Evolutionary conservation across 2,113 vertebrate species (phyloP), one percentile per base, ranked within the genome.

Genomic region (Monopterus albus): DNA sequence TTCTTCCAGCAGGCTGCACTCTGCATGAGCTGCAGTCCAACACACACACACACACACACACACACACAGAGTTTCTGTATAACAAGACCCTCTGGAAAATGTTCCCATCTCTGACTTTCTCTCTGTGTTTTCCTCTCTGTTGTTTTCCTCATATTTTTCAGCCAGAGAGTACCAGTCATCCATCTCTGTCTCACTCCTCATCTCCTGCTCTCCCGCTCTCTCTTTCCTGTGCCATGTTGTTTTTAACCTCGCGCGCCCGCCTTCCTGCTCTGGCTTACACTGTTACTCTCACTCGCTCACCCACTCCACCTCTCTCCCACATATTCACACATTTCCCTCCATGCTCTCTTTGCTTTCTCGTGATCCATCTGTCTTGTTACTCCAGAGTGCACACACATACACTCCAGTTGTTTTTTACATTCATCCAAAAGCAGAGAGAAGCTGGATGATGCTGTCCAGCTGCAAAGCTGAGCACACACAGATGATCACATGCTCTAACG

Each of bases 81-180:
- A 76, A 46, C 35, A 21, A 43, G 53, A 38, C 60, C 50, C 60
- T 52, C 14, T 52, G 67, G 51, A 53, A 51, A 25, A 38, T 18
- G 23, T 71, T 55, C 58, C 56, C 51, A 13, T 50, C 45, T 61
- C 42, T 9, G 5, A 40, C 59, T 42, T 42, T 10, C 18, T 38
- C 2, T 45, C 38, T 35, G 11, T 65, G 35, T 64, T 45, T 69
- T 49, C 25, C 15, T 56, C 43, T 72, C 45, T 68, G 36, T 67
- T 79, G 35, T 68, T 83, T 79, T 79, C 57, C 68, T 83, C 66
- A 72, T 60, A 50, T 73, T 69, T 62, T 52, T 38, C 17, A 2
- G 51, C 33, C 50, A 8, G 46, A 53, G 33, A 64, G 67, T 45
- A 59, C 45, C 62, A 63, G 1, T 36, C 75, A 79, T 83, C 72